phyloP scores from a whole-genome alignment of 2,888 invertebrate genomes.

The Acleris holmiana region DNA sequence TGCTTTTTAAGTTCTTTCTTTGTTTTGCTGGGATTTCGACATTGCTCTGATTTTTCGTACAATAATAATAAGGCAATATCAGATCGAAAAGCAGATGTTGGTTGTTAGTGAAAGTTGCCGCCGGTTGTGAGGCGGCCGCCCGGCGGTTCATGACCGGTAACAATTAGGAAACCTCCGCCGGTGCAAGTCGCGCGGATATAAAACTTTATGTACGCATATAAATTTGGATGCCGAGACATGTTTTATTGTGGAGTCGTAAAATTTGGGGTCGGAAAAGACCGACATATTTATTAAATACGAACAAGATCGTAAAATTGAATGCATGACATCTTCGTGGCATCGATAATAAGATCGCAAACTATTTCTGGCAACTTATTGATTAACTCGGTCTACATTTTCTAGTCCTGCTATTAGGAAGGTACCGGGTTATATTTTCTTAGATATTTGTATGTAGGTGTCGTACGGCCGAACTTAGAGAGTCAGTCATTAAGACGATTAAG shows the following conservation, averaged over 20 bases:
- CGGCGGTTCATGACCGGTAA: constrained; percentile 72
- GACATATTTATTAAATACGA: constrained; percentile 84
- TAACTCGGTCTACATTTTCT: constrained; percentile 14
- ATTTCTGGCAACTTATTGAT: constrained; percentile 53
- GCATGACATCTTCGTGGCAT: constrained; percentile 75
- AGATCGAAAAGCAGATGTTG: constrained; percentile 51
- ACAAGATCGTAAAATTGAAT: constrained; percentile 80
- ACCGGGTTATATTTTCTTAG: neutral
- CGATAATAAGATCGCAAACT: constrained; percentile 72
- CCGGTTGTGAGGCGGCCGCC: constrained; percentile 56
- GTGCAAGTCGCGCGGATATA: constrained; percentile 81
- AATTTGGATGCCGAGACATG: constrained; percentile 84
- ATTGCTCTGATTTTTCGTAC: neutral
- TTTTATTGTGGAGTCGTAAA: constrained; percentile 82
- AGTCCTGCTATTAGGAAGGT: neutral
- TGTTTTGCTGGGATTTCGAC: neutral
- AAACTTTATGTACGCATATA: constrained; percentile 84
- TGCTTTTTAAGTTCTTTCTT: constrained; percentile 20
- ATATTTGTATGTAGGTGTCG: neutral
- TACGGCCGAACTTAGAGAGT: neutral
- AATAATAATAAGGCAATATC: constrained; percentile 44
- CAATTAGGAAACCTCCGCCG: constrained; percentile 78
- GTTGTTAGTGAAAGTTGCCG: constrained; percentile 52
- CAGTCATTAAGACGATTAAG: neutral
- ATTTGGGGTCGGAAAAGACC: constrained; percentile 82